Conservation (phyloP, 2,113 vertebrate species). For the Syrrhaptes paradoxus region DNA sequence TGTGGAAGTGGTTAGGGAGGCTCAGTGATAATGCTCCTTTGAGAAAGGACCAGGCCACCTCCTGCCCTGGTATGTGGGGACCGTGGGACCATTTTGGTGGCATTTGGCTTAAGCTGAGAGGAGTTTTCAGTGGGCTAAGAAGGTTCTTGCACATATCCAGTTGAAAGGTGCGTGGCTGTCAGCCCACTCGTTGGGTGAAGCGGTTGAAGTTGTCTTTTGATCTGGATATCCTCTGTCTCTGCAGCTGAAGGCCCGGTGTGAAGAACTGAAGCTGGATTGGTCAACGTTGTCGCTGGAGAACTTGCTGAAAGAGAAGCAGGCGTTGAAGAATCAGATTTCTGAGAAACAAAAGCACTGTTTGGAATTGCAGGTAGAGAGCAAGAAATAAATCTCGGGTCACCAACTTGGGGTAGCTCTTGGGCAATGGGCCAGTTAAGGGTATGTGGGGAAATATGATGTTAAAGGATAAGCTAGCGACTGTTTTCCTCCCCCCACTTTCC, state of each 20-base stretch:
- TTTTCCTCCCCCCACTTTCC: background rate
- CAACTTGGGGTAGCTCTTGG: background rate
- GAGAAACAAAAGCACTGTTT: conserved; percentile 97
- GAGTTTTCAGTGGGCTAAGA: background rate
- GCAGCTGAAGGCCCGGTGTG: conserved; percentile 93
- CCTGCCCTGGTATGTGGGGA: no score
- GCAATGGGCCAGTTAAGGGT: background rate
- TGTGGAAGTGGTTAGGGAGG: no score
- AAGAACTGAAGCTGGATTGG: conserved; percentile 95
- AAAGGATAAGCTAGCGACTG: background rate
- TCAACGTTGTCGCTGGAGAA: conserved; percentile 93
- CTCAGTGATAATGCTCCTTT: no score
- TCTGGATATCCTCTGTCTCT: background rate
- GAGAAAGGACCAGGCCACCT: no score
- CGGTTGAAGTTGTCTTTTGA: background rate
- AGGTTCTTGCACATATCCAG: background rate
- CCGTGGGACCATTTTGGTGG: no score
- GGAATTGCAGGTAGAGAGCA: conserved; percentile 88
- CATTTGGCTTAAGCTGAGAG: background rate
- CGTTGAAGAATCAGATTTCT: conserved; percentile 90
- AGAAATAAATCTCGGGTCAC: background rate
- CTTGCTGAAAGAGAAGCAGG: conserved; percentile 93
- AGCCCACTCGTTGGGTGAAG: background rate
- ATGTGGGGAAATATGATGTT: background rate
- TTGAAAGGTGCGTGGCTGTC: background rate